A percentile compares a stretch with the other conserved stretches of the same genome.
Evolutionary conservation across 2,797 vertebrate species (phyloP).

Genomic region (Florisuga fusca): DNA sequence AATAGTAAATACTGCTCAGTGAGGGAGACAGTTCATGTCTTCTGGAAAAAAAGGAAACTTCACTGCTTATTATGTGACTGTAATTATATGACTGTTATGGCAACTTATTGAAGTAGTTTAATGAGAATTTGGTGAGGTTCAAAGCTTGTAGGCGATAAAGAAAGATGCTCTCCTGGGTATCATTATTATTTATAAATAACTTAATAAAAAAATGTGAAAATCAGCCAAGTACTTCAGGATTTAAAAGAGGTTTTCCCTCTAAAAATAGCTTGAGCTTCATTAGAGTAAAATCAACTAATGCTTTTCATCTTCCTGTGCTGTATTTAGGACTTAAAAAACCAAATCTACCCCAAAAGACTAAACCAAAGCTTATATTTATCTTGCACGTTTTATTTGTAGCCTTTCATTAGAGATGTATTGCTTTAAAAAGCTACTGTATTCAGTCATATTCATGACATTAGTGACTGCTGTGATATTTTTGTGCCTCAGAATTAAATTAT

Average conservation of each 20-base stretch:
- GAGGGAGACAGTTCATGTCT: neutral
- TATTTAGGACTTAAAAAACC: neutral
- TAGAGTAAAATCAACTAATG: constrained; percentile 13
- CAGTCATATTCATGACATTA: neutral
- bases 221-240: constrained; percentile 9
- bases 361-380: neutral
- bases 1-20: neutral
- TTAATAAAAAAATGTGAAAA: constrained; percentile 34
- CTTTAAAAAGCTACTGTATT: neutral
- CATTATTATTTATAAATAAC: constrained; percentile 68
- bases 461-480: neutral
- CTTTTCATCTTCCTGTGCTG: constrained; percentile 46
- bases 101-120: constrained; percentile 16
- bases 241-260: constrained; percentile 19
- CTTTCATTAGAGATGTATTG: neutral
- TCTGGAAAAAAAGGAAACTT: neutral
- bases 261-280: constrained; percentile 53
- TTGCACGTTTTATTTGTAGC: neutral
- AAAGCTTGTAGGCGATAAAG: constrained; percentile 42
- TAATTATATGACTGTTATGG: neutral
- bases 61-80: neutral
- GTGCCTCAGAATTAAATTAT: neutral
- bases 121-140: constrained; percentile 50
- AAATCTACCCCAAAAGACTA: neutral
- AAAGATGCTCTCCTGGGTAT: constrained; percentile 34